A percentile compares a stretch with the other conserved stretches of the same genome.
Conservation (phyloP, 2,797 vertebrate species). For the Ibycter americanus region DNA sequence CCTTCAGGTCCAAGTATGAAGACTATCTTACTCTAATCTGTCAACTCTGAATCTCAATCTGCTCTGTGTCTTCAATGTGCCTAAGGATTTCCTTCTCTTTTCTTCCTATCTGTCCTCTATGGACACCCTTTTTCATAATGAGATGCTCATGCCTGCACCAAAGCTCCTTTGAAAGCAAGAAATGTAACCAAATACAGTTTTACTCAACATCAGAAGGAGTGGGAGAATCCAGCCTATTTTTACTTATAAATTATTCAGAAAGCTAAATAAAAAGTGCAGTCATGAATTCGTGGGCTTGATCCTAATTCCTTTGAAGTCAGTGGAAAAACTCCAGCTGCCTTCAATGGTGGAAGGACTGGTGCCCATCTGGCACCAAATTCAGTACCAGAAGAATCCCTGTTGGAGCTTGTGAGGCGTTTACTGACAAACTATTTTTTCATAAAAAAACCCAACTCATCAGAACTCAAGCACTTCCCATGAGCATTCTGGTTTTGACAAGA, state of each 20-base stretch:
- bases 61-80: not conserved
- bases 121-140: slow-evolving; percentile 14
- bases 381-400: not conserved
- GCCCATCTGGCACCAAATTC: slow-evolving; percentile 39
- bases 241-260: slow-evolving; percentile 57
- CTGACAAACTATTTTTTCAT: not conserved
- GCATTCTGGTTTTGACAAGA: slow-evolving; percentile 7
- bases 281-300: slow-evolving; percentile 55
- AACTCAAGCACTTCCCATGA: not conserved
- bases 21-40: slow-evolving; percentile 10
- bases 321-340: slow-evolving; percentile 42
- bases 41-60: slow-evolving; percentile 40
- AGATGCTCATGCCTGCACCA: slow-evolving; percentile 19
- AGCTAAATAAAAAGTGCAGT: slow-evolving; percentile 51
- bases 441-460: not conserved
- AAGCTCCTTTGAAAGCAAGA: slow-evolving; percentile 38
- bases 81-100: slow-evolving; percentile 44
- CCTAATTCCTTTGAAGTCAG: slow-evolving; percentile 54
- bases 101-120: slow-evolving; percentile 25
- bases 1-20: not conserved
- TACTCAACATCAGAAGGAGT: slow-evolving; percentile 39
- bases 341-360: slow-evolving; percentile 1
- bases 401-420: not conserved
- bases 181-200: slow-evolving; percentile 41
- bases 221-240: slow-evolving; percentile 41